Base-by-base conservation (phyloP, 2,113 vertebrate species). In the Xiphophorus maculatus region DNA sequence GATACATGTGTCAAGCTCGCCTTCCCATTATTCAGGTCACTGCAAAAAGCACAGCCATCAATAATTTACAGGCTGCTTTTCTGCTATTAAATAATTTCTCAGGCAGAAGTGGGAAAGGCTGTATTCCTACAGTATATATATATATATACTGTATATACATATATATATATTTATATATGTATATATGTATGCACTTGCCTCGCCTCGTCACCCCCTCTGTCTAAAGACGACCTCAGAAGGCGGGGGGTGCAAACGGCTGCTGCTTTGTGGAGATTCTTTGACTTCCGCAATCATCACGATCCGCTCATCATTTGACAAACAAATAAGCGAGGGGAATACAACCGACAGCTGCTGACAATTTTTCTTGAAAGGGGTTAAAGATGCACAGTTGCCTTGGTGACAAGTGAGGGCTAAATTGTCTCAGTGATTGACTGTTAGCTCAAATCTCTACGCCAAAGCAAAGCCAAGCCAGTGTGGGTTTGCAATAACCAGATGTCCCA, bases 1-100 rank as follows among this genome's bases (percentile, higher is more conserved):
- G 89, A 89, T 92, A 94, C 93, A 94, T 92, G 91, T 93, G 94
- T 94, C 88, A 72, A 91, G 92, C 90, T 93, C 93, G 93, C 81
- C 94, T 94, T 89, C 92, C 90, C 85, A 93, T 94, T 93, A 93
- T 94, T 93, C 93, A 94, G 94, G 94, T 95, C 95, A 94, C 93
- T 94, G 94, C 90, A 92, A 93, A 94, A 94, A 95, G 92, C 92
- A 89, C 87, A 86, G 30, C 73, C 68, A 88, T 94, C 92, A 93
- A 93, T 94, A 92, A 94, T 94, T 94, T 89, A 94, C 76, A 0
- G 66, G 82, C 84, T 90, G 90, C 90, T 93, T 93, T 93, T 93
- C 90, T 87, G 88, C 19, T 92, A 79, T 89, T 93, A 85, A 94
- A 94, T 94, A 88, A 95, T 94, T 94, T 93, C 89, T 90, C 71